Evolutionary conservation across 1,140 invertebrate species (phyloP), one percentile per base, ranked within the genome.

Genomic region (Drosophila quadrilineata): DNA sequence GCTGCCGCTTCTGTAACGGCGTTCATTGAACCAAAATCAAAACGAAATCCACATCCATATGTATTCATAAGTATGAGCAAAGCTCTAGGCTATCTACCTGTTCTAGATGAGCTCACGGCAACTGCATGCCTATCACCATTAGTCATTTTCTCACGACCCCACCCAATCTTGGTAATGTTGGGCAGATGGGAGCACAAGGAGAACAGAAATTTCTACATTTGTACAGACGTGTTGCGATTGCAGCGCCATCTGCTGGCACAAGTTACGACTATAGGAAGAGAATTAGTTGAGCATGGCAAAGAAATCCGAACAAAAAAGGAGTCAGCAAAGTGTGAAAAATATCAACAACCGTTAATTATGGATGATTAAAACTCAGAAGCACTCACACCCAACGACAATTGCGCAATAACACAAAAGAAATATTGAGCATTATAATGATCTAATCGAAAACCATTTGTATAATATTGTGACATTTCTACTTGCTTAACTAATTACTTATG

Each of bases 301-400:
- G 22, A 56, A n/a, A n/a, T n/a, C n/a, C 38, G 14, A 26, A 33
- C 3, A 28, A 75, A 60, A 57, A 38, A 50, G 40, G 38, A 33
- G 50, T n/a, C 56, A 57, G 26, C 21, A 36, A 69, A 54, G 60
- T 70, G 73, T 74, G 67, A 75, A 62, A n/a, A n/a, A 56, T 66
- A 60, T 73, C 10, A 74, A 70, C 59, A 14, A 71, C 62, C n/a
- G 71, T 22, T 71, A 74, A 75, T 71, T 74, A 54, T 57, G 43
- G 14, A 58, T 54, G 72, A 66, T 50, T 66, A 54, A 48, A 45
- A 28, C 45, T 40, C 59, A 28, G 57, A n/a, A 65, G 38, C 31
- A 65, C 29, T n/a, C 36, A 57, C 17, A 19, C 71, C 63, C 26
- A 26, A 63, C 26, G 36, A 17, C 53, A 41, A 59, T 73, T 75